Evolutionary conservation across 1,140 invertebrate species (phyloP).

Genomic region (Sarcophaga bullata): DNA sequence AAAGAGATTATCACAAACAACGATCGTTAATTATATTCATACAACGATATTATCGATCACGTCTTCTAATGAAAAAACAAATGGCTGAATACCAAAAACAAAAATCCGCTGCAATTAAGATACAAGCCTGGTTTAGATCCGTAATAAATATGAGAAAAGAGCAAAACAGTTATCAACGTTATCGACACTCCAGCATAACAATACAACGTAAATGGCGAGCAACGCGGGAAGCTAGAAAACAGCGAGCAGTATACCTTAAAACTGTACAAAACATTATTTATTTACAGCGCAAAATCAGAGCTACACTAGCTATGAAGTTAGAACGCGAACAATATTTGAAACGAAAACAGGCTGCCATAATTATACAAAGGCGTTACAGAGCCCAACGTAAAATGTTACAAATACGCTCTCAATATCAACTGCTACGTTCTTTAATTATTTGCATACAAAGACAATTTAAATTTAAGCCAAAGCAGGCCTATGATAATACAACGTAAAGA

Average conservation of each 20-base stretch:
- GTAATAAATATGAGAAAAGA: constrained; percentile 46
- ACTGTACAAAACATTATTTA: constrained; percentile 50
- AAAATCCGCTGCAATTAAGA: constrained; percentile 42
- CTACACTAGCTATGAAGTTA: constrained; percentile 50
- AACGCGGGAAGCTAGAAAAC: constrained; percentile 42
- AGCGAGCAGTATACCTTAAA: constrained; percentile 57
- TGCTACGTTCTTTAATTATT: constrained; percentile 50
- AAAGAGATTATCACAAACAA: constrained; percentile 57
- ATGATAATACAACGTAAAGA: constrained; percentile 55
- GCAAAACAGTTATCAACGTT: constrained; percentile 50
- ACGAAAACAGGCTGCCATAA: constrained; percentile 59
- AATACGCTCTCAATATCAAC: constrained; percentile 58
- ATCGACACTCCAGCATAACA: constrained; percentile 42
- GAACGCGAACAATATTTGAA: constrained; percentile 59
- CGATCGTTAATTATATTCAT: constrained; percentile 52
- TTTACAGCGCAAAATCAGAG: constrained; percentile 65
- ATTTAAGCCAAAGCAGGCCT: constrained; percentile 58
- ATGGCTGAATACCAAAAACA: constrained; percentile 47
- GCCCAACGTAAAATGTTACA: constrained; percentile 56
- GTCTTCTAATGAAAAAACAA: constrained; percentile 49
- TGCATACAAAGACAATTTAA: constrained; percentile 65
- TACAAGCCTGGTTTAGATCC: constrained; percentile 61
- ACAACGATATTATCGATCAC: constrained; percentile 63
- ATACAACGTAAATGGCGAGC: constrained; percentile 53
- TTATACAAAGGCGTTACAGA: constrained; percentile 69